A percentile compares a stretch with the other conserved stretches of the same genome.
Conservation (phyloP, 2,113 vertebrate genomes). For the Fulica atra region DNA sequence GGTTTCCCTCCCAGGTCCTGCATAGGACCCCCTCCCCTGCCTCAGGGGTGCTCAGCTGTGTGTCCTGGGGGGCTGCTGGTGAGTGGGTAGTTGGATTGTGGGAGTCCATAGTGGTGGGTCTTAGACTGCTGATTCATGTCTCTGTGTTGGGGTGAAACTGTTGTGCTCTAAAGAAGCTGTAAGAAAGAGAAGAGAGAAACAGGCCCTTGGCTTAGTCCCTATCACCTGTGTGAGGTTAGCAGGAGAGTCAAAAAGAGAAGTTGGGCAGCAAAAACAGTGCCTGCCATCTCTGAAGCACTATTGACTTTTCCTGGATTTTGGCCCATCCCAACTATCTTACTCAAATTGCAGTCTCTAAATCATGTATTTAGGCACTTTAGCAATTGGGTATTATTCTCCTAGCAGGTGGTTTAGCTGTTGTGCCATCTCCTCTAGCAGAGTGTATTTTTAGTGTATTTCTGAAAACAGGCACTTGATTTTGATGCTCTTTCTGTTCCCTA, state of each 20-base stretch:
- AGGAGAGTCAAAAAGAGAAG: background rate
- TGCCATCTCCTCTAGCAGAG: slow-evolving; percentile 1
- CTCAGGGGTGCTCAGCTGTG: rapidly evolving
- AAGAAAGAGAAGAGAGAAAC: background rate
- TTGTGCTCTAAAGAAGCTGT: background rate
- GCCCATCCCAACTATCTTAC: background rate
- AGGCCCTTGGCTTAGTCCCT: background rate
- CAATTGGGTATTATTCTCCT: slow-evolving; percentile 26
- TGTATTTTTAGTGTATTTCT: slow-evolving; percentile 45
- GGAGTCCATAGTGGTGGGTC: rapidly evolving
- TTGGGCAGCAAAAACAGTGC: background rate
- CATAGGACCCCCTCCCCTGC: no score
- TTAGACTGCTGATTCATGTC: background rate
- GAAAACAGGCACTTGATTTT: slow-evolving; percentile 28
- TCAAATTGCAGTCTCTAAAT: background rate
- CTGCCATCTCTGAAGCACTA: background rate
- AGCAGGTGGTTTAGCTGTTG: slow-evolving; percentile 40
- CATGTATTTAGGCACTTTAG: slow-evolving; percentile 21
- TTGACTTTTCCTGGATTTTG: background rate
- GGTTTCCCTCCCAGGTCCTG: background rate
- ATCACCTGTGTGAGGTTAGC: background rate
- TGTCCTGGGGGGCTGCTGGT: rapidly evolving
- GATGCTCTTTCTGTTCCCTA: background rate
- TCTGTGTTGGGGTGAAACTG: background rate
- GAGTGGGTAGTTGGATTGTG: background rate